Percentiles rank a stretch among this genome's conserved stretches.
Conservation (phyloP, 2,797 vertebrate species). For the Peromyscus attwateri region DNA sequence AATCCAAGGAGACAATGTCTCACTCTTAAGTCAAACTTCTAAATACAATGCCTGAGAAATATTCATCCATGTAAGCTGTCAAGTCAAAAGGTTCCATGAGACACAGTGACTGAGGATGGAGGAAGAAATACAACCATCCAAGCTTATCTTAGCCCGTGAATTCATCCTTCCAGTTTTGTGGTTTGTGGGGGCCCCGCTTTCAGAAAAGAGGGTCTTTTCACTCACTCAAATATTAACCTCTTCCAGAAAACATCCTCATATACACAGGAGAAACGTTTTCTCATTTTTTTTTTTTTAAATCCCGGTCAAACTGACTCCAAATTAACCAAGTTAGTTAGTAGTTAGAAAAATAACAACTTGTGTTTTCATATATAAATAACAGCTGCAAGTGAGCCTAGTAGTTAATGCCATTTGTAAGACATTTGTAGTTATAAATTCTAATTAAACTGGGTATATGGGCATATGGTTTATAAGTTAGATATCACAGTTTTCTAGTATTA, state of each 20-base stretch:
- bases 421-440: background rate
- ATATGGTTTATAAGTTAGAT: background rate
- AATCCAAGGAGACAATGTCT: background rate
- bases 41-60: background rate
- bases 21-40: background rate
- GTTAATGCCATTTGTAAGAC: background rate
- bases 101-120: background rate
- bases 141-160: background rate
- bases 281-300: no score
- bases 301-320: background rate
- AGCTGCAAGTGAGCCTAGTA: background rate
- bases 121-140: background rate
- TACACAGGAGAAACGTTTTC: background rate
- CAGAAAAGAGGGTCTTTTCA: background rate
- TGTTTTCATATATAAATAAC: background rate
- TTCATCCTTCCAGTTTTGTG: background rate
- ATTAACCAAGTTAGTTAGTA: background rate
- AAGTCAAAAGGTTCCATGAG: background rate
- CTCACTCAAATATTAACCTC: background rate
- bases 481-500: background rate
- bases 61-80: background rate
- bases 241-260: background rate
- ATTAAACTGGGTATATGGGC: background rate
- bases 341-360: background rate
- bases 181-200: no score